phyloP scores from a whole-genome alignment of 2,888 invertebrate species.

The Drosophila tanythrix region DNA sequence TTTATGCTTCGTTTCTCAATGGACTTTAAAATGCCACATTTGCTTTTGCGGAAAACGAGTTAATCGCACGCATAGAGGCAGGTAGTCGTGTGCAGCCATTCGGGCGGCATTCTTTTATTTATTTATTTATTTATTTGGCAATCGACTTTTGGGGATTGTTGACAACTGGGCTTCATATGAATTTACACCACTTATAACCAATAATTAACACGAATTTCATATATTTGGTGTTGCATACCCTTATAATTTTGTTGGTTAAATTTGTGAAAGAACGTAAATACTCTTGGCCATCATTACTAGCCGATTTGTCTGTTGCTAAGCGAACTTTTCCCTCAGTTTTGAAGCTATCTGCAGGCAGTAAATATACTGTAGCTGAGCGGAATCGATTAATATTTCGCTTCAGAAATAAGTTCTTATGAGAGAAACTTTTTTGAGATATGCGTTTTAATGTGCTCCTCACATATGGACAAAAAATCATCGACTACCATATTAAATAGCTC shows the following conservation, averaged over 20 bases:
- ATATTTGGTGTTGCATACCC: not conserved
- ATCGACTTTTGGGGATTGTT: not conserved
- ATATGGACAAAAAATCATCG: not conserved
- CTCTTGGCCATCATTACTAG: not conserved
- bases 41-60: slow-evolving; percentile 11
- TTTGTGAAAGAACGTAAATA: not conserved
- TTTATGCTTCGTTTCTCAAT: slow-evolving; percentile 15
- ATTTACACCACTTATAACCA: not conserved
- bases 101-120: not conserved
- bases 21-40: slow-evolving; percentile 3
- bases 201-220: not conserved
- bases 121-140: slow-evolving; percentile 24
- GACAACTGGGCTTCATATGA: not conserved
- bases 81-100: slow-evolving; percentile 1
- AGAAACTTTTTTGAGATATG: not conserved
- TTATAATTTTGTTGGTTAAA: not conserved
- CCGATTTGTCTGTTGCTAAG: not conserved
- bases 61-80: slow-evolving; percentile 13
- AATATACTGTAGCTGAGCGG: not conserved
- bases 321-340: not conserved
- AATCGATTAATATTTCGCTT: not conserved
- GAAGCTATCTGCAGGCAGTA: not conserved
- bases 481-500: not conserved
- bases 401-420: no score
- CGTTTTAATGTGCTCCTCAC: not conserved